These are phyloP conservation scores for Heliocidaris tuberculata DNA, from an alignment of 35 echinoderm and acorn worm genomes.

Conservation along the genomic window DNA sequence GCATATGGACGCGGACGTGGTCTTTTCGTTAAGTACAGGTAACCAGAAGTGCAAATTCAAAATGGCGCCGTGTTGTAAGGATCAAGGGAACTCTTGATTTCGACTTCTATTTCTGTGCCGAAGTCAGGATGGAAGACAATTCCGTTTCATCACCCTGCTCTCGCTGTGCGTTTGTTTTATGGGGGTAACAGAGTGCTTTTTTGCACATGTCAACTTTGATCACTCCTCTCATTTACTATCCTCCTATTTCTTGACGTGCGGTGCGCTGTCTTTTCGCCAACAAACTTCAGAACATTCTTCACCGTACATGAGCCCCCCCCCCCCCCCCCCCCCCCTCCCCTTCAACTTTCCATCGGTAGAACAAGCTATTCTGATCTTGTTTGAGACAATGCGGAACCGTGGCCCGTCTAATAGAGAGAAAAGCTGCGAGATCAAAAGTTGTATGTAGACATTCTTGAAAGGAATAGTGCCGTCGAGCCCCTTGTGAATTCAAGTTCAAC, in stretches of 20 bases:
- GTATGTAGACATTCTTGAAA: conserved; percentile 11
- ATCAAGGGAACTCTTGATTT: not conserved
- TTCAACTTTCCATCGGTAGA: not conserved
- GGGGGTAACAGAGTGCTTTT: conserved; percentile 30
- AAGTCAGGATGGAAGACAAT: conserved; percentile 22
- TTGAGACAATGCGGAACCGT: not conserved
- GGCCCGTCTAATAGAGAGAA: not conserved
- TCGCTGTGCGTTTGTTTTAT: conserved; percentile 31
- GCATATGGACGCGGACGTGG: not conserved
- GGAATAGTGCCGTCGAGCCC: not conserved
- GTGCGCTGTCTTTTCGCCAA: not conserved
- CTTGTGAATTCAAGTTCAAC: conserved; percentile 1
- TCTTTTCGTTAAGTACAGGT: not conserved
- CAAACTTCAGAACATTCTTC: not conserved
- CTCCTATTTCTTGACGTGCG: conserved; percentile 18
- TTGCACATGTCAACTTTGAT: conserved; percentile 44
- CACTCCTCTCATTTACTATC: conserved; percentile 9
- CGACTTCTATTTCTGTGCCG: conserved; percentile 19
- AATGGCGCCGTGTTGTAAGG: not conserved
- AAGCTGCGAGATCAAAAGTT: not conserved
- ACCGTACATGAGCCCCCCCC: not conserved
- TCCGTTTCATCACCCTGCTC: conserved; percentile 4
- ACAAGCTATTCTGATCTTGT: not conserved
- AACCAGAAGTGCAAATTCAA: not conserved
- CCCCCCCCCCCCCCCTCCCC: not conserved